These are phyloP conservation scores for Hypomecis atomaria DNA, from an alignment of 2,888 invertebrate genomes.

Conservation along the genomic window DNA sequence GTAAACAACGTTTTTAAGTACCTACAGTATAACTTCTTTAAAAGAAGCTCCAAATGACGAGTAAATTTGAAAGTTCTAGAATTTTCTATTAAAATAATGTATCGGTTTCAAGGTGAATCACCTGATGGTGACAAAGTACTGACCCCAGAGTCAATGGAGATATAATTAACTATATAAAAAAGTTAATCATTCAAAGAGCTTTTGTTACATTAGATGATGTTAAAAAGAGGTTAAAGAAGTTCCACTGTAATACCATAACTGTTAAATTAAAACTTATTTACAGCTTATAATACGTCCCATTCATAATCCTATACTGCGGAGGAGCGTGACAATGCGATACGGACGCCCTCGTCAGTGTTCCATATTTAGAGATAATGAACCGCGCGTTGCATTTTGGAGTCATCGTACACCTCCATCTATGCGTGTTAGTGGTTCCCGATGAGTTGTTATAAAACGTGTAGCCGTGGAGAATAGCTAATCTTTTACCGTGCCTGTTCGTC, in stretches of 20 bases:
- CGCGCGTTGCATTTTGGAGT: conserved; percentile 32
- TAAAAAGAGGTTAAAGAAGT: too few relatives aligned
- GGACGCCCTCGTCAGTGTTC: conserved; percentile 12
- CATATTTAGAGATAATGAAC: conserved; percentile 28
- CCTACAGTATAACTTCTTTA: too few relatives aligned
- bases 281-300: conserved; percentile 35
- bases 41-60: too few relatives aligned
- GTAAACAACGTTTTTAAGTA: too few relatives aligned
- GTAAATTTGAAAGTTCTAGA: too few relatives aligned
- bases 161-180: too few relatives aligned
- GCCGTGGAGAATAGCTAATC: conserved; percentile 45
- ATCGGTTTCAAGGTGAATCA: too few relatives aligned
- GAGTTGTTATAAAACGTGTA: conserved; percentile 42
- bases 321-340: conserved; percentile 44
- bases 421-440: conserved; percentile 3
- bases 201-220: too few relatives aligned
- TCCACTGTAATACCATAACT: not conserved
- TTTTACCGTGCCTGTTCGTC: conserved; percentile 43
- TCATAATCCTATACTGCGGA: conserved; percentile 30
- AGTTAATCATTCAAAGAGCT: too few relatives aligned
- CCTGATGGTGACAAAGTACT: too few relatives aligned
- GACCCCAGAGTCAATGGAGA: too few relatives aligned
- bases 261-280: not conserved
- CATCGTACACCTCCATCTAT: conserved; percentile 34
- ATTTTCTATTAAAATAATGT: too few relatives aligned